Evolutionary conservation across 2,888 invertebrate genomes (phyloP), one percentile per base, ranked within the genome.

Genomic region (Synanthedon andrenaeformis): DNA sequence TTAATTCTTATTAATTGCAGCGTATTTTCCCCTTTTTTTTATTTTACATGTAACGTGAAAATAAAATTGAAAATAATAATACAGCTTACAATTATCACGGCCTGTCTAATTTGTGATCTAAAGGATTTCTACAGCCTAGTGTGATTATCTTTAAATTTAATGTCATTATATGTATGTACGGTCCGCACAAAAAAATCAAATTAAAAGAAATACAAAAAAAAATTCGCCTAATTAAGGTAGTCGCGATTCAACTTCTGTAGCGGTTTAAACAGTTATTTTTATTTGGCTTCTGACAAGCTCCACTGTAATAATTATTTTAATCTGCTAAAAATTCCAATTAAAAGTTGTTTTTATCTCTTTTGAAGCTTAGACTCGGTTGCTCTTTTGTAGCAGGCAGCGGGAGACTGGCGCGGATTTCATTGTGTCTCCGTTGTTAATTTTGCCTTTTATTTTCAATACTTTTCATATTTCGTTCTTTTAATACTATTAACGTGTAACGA

Each of bases 291-390:
- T 69, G 66, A 72, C 67, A 69, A 75, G 72, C 68, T 76, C 67
- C 58, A 59, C 63, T 61, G 69, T 72, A 72, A 74, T 79, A 77
- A 82, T 78, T 80, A 75, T 79, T 80, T 76, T 77, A 80, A 80
- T 79, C 78, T 74, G 72, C 74, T 70, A 76, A 80, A 78, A 79
- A 76, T 69, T 74, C 74, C 76, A 81, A 79, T 82, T 78, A 80
- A 82, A 82, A 79, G 70, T 80, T 82, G 76, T 51, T 52, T 75
- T 76, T 78, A 75, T 79, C 78, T 77, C 71, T 72, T 67, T 66
- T 63, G 65, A 65, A 72, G 78, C 76, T 80, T 74, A 74, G 69
- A 67, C 69, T 68, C 64, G 69, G 72, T 70, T 70, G n/a, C n/a
- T n/a, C n/a, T n/a, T n/a, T n/a, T n/a, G n/a, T n/a, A 69, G 70